Evolutionary conservation across 2,113 vertebrate genomes (phyloP), one percentile per base, ranked within the genome.

Genomic region (Protomyctophum bolini): DNA sequence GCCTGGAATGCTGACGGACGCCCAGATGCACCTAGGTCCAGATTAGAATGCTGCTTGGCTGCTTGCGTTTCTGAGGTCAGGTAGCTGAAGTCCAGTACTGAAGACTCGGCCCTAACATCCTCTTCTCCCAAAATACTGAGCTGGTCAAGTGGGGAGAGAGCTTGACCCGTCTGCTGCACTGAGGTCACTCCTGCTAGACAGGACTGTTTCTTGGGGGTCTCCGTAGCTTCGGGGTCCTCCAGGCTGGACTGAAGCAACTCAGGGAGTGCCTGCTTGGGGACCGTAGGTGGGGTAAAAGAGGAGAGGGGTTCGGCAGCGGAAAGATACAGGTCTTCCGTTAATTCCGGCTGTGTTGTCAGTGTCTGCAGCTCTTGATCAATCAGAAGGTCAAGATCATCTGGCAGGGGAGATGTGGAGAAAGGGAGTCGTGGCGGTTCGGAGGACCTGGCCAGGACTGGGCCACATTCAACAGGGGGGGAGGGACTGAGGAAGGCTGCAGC

Each of bases 361-460:
- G 75, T 91, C 74, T 94, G 90, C 66, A 95, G 89, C 79, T 95
- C 93, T 73, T 91, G 90, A 76, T 96, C 94, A 72, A 94, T 82
- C 46, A 97, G 90, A 15, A 90, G 83, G 87, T 96, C 94, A 75
- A 96, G 79, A 63, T 97, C 95, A 72, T 93, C 93, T 41, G 93
- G 92, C 70, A 95, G 51, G 21, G 68, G 15, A 66, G 58, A 63
- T 10, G 55, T 10, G 11, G 60, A 75, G 47, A 54, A 49, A 7
- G 62, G 41, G 15, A 15, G 45, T 55, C 66, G 47, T 14, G 72
- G 49, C 21, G 61, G 50, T 7, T 6, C 54, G 52, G 15, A 80
- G 21, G 63, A 73, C 21, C 2, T 1, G n/a, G 63, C 45, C 2
- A 14, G 28, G 77, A 80, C 77, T 14, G 85, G 75, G 67, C 71